A percentile compares a stretch with the other conserved stretches of the same genome.
Evolutionary conservation across 1,140 invertebrate genomes (phyloP).

Genomic region (Anoplolepis gracilipes): DNA sequence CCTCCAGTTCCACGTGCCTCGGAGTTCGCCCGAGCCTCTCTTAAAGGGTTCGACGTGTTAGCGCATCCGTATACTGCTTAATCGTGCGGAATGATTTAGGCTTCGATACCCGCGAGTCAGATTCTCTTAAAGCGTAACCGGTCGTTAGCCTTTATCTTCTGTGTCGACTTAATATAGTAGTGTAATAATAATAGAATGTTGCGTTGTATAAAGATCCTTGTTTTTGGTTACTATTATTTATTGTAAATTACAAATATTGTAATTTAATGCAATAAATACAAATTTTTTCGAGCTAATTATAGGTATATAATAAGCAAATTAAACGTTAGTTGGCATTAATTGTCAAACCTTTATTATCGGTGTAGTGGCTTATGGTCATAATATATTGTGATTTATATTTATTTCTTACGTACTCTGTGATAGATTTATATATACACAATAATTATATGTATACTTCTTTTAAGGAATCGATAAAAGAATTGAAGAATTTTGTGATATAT

Average conservation of each 20-base stretch:
- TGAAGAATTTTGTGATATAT: neutral
- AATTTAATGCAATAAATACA: neutral
- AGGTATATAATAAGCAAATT: neutral
- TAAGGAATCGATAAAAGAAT: neutral
- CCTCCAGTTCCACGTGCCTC: conserved; percentile 66
- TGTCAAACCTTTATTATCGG: neutral
- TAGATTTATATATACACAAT: neutral
- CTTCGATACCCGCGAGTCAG: neutral
- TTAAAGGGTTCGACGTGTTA: conserved; percentile 26
- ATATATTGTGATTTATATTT: conserved; percentile 15
- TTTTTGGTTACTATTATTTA: too few species aligned
- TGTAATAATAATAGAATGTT: neutral
- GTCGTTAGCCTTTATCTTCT: neutral
- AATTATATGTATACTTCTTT: neutral
- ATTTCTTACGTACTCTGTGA: neutral
- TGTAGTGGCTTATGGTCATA: neutral
- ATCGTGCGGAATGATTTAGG: conserved; percentile 25
- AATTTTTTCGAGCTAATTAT: neutral
- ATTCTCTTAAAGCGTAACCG: conserved; percentile 18
- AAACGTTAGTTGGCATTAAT: neutral
- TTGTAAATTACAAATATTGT: neutral
- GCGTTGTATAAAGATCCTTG: neutral
- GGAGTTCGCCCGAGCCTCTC: conserved; percentile 70
- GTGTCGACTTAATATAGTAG: too few species aligned
- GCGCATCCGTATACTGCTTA: conserved; percentile 39